Conservation (phyloP, 2,888 invertebrate species). For the Euclidia mi region DNA sequence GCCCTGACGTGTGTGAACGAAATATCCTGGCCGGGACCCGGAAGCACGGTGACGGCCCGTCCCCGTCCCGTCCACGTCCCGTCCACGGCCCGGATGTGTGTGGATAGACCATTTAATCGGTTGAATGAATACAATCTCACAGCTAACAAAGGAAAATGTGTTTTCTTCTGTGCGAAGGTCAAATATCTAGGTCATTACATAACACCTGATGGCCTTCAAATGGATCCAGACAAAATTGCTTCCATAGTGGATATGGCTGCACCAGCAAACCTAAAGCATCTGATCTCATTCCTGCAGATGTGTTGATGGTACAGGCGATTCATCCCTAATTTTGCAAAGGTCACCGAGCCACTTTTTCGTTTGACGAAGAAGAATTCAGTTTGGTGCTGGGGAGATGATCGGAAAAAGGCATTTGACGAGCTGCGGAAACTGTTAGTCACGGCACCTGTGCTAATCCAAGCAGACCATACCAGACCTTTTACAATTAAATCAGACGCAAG, state of each 20-base stretch:
- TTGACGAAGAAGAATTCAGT: constrained; percentile 26
- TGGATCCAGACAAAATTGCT: constrained; percentile 43
- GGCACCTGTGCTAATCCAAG: constrained; percentile 1
- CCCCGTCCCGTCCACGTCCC: too few relatives aligned
- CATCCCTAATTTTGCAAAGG: constrained; percentile 26
- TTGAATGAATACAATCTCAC: constrained; percentile 37
- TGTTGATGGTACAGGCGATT: constrained; percentile 43
- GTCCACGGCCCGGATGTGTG: too few relatives aligned
- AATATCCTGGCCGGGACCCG: too few relatives aligned
- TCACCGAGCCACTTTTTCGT: constrained; percentile 33
- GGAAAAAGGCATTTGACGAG: constrained; percentile 7
- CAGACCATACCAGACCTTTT: constrained; percentile 14
- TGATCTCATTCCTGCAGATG: constrained; percentile 57
- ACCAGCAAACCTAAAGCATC: constrained; percentile 50
- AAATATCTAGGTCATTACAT: constrained; percentile 50
- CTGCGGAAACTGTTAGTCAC: constrained; percentile 6
- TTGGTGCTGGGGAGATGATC: constrained; percentile 8
- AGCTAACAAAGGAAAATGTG: constrained; percentile 49
- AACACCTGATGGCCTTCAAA: constrained; percentile 35
- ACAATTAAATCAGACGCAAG: constrained; percentile 25
- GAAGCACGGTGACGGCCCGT: too few relatives aligned
- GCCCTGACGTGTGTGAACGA: too few relatives aligned
- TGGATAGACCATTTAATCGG: constrained; percentile 37
- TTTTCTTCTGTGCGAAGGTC: constrained; percentile 33
- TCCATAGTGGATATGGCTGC: constrained; percentile 48